A percentile compares a stretch with the other conserved stretches of the same genome.
phyloP scores from a whole-genome alignment of 2,888 invertebrate species.

The Drosophila nr. medialis region DNA sequence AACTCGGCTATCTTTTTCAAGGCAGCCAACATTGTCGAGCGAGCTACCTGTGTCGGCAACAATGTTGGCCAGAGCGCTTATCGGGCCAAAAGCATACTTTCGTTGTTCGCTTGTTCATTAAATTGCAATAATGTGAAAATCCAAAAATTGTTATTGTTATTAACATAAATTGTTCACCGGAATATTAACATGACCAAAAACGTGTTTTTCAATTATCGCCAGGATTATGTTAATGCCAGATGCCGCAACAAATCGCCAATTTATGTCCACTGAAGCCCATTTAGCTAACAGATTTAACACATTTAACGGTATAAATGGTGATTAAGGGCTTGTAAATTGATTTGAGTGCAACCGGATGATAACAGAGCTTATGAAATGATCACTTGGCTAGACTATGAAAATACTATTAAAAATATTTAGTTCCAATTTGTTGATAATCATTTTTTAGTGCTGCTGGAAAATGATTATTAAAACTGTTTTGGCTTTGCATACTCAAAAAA shows the following conservation, averaged over 20 bases:
- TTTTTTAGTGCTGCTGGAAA: neutral
- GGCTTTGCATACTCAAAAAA: no score
- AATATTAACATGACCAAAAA: conserved; percentile 72
- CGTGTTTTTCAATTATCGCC: conserved; percentile 79
- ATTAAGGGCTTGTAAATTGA: conserved; percentile 34
- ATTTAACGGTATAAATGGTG: conserved; percentile 59
- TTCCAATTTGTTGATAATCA: neutral
- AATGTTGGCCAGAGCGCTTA: conserved; percentile 59
- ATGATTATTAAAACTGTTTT: no score
- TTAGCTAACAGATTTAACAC: conserved; percentile 74
- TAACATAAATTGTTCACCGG: conserved; percentile 60
- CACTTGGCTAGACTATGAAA: neutral
- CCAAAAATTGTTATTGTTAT: conserved; percentile 70
- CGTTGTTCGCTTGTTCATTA: conserved; percentile 60
- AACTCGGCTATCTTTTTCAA: conserved; percentile 37
- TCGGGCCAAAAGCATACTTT: conserved; percentile 57
- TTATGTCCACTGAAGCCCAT: conserved; percentile 62
- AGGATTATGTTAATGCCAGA: conserved; percentile 75
- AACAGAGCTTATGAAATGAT: conserved; percentile 26
- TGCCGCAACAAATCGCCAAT: conserved; percentile 73
- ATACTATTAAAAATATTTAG: neutral
- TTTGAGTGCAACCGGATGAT: conserved; percentile 27
- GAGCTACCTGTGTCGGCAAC: conserved; percentile 22
- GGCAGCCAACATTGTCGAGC: conserved; percentile 46
- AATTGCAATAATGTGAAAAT: conserved; percentile 60